Conservation (phyloP, 2,797 vertebrate genomes). For the Chaunax sp. region DNA sequence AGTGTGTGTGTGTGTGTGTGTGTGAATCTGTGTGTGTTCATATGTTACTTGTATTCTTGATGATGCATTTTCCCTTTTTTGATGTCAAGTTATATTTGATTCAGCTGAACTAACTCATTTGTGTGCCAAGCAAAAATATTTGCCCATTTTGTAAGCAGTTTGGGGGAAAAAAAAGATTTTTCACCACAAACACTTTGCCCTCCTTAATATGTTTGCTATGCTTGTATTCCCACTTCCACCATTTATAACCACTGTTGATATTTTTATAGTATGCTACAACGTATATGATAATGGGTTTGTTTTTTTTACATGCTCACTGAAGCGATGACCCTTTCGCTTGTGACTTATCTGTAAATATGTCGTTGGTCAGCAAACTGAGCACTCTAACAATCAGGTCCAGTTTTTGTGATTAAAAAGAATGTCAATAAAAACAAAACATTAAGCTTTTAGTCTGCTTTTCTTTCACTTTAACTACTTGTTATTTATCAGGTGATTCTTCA, state of each 20-base stretch:
- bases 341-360: conserved; percentile 73
- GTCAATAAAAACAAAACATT: conserved; percentile 72
- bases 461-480: background rate
- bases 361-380: conserved; percentile 64
- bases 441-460: conserved; percentile 20
- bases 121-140: conserved; percentile 60
- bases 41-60: conserved; percentile 36
- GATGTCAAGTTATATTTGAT: conserved; percentile 23
- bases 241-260: conserved; percentile 81
- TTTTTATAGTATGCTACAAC: conserved; percentile 63
- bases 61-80: conserved; percentile 19
- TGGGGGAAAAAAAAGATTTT: background rate
- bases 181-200: background rate
- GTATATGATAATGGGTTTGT: conserved; percentile 62
- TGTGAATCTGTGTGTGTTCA: conserved; percentile 37
- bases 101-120: conserved; percentile 50
- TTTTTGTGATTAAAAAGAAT: conserved; percentile 71
- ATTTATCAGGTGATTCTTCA: background rate
- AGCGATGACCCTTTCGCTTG: conserved; percentile 65
- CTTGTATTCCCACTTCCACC: conserved; percentile 61
- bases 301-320: conserved; percentile 70
- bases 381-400: conserved; percentile 67
- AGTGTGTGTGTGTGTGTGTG: conserved; percentile 10
- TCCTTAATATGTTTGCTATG: conserved; percentile 49
- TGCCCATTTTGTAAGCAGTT: conserved; percentile 44